Evolutionary conservation across 23 tunicate species (phyloP).

Genomic region (Halocynthia roretzi): DNA sequence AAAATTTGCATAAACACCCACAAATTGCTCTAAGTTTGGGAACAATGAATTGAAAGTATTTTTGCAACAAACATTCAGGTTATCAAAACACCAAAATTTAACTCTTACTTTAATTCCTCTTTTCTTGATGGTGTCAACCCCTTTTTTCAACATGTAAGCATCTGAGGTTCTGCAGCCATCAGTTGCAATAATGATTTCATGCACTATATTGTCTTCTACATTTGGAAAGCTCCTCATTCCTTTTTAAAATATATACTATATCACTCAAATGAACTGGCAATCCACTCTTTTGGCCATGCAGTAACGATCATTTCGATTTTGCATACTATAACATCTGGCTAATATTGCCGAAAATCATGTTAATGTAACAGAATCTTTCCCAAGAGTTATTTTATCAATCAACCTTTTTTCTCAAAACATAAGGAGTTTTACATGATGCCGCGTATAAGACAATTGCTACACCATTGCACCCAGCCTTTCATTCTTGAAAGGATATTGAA

Average conservation of each 20-base stretch:
- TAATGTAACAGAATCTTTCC: too few species aligned
- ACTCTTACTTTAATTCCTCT: conserved; percentile 84
- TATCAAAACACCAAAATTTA: not conserved
- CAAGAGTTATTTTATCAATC: not conserved
- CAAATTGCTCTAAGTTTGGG: not conserved
- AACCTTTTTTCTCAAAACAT: not conserved
- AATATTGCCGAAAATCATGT: too few species aligned
- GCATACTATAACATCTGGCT: too few species aligned
- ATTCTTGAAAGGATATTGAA: not conserved
- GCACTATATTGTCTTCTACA: conserved; percentile 55
- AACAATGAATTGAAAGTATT: not conserved
- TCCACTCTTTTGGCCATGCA: too few species aligned
- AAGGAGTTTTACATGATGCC: not conserved
- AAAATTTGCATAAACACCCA: not conserved
- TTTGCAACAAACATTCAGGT: not conserved
- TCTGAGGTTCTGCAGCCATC: conserved; percentile 86
- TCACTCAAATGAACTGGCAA: too few species aligned
- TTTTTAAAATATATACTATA: not conserved
- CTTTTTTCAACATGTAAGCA: conserved; percentile 40
- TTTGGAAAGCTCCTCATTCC: conserved; percentile 95
- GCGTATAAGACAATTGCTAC: not conserved
- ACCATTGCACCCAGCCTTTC: not conserved
- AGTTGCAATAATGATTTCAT: conserved; percentile 80
- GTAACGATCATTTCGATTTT: too few species aligned
- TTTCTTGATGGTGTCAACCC: conserved; percentile 46